A percentile compares a stretch with the other conserved stretches of the same genome.
Conservation (phyloP, 2,113 vertebrate genomes). For the Heloderma charlesbogerti region DNA sequence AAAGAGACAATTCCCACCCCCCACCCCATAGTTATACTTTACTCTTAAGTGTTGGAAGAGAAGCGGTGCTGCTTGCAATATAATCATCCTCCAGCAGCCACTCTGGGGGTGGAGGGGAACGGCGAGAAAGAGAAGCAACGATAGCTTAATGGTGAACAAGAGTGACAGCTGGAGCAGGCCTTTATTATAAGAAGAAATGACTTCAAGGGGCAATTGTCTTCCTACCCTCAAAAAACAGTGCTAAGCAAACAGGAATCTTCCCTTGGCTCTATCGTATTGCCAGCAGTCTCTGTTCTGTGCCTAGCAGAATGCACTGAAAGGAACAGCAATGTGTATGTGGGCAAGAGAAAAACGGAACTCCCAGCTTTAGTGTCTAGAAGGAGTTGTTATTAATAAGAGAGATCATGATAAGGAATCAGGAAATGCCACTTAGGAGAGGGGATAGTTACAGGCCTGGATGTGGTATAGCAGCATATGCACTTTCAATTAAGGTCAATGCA, state of each 20-base stretch:
- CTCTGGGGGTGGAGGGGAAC: not conserved
- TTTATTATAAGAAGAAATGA: constrained; percentile 50
- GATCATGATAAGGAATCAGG: not conserved
- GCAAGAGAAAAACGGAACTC: not conserved
- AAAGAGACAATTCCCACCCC: not conserved
- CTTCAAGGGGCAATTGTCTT: constrained; percentile 47
- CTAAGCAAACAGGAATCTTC: constrained; percentile 48
- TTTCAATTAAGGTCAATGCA: not conserved
- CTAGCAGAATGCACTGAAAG: not conserved
- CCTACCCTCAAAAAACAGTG: constrained; percentile 8
- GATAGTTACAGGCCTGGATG: not conserved
- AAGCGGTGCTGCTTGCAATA: not conserved
- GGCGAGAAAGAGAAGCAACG: constrained; percentile 26
- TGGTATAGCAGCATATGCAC: not conserved
- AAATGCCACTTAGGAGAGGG: not conserved
- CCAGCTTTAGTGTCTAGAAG: not conserved
- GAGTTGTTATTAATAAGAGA: not conserved
- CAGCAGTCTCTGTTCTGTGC: not conserved
- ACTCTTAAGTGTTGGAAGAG: constrained; percentile 22
- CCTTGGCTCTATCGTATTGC: constrained; percentile 14
- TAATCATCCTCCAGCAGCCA: not conserved
- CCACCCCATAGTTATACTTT: not conserved
- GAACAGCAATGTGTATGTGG: not conserved
- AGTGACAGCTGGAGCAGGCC: constrained; percentile 42
- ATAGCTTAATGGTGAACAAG: constrained; percentile 29